Conservation (phyloP, 2,113 vertebrate genomes). For the human (Homo sapiens) region DNA sequence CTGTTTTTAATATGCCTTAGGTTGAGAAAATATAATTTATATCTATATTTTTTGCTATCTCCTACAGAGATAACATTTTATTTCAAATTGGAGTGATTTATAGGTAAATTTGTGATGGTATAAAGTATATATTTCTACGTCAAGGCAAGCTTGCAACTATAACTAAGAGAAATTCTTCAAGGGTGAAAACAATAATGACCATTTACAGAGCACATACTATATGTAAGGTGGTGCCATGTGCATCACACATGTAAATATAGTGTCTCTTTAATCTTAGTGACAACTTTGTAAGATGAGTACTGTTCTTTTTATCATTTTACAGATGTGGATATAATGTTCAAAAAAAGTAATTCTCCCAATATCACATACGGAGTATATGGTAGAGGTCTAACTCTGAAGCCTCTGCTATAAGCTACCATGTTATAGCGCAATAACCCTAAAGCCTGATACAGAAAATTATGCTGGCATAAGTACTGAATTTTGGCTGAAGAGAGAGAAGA, state of each 20-base stretch:
- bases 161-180: background rate
- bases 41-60: background rate
- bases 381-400: background rate
- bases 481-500: background rate
- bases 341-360: background rate
- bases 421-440: background rate
- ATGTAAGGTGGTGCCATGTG: background rate
- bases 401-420: background rate
- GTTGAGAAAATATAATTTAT: background rate
- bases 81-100: background rate
- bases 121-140: background rate
- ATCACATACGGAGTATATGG: background rate
- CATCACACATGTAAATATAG: background rate
- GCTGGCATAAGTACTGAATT: background rate
- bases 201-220: background rate
- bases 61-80: conserved; percentile 28
- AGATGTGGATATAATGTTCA: background rate
- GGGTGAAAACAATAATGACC: background rate
- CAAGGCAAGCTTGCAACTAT: background rate
- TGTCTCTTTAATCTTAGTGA: background rate
- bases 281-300: background rate
- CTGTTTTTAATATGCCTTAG: background rate
- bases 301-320: background rate
- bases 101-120: background rate
- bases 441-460: background rate